Base-by-base conservation (phyloP, 2,888 invertebrate genomes). In the Ecliptopera silaceata region DNA sequence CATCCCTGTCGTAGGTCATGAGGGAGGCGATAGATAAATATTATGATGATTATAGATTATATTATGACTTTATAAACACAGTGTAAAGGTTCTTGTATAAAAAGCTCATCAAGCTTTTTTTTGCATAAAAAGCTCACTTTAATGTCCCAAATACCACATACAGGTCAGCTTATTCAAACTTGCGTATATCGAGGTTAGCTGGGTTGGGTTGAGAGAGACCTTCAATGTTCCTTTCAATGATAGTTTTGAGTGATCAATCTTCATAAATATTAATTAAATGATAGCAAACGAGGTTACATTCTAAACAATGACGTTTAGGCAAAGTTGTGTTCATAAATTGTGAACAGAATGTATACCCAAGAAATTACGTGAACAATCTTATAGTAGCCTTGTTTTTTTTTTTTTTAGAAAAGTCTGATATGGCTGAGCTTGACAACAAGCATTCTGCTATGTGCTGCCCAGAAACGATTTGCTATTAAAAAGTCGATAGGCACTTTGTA, bases 401-500 rank as follows among this genome's bases (percentile, higher is more conserved):
- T 5, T 20, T 65, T 65, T 43, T 57, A 64, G 64, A 45, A 39
- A 47, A 38, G 12, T 13, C 32, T 75, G 29, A 31, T 74, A 31
- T 39, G 74, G 22, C 29, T 69, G 8, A 64, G 64, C 26, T 51
- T 71, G 34, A 26, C 71, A 6, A 43, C 61, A 34, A 42, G 55
- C 44, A 6, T 59, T 10, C 12, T 62, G 8, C 58, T 64, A n/a
- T 65, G 69, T 58, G 60, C 45, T 44, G 69, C 67, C 8, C 59
- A 69, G 12, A 52, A 59, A 47, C 59, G 60, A 59, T 52, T 63
- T 65, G 70, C 70, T 32, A 75, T 69, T 22, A 72, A 65, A 34
- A 79, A 79, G 41, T 63, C 79, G 0, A 64, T 84, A 71, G 84
- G 81, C 60, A 90, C 88, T 52, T 69, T 90, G 34, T 89, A 86